Conservation (phyloP, 2,888 invertebrate species). For the Ectemnius lituratus region DNA sequence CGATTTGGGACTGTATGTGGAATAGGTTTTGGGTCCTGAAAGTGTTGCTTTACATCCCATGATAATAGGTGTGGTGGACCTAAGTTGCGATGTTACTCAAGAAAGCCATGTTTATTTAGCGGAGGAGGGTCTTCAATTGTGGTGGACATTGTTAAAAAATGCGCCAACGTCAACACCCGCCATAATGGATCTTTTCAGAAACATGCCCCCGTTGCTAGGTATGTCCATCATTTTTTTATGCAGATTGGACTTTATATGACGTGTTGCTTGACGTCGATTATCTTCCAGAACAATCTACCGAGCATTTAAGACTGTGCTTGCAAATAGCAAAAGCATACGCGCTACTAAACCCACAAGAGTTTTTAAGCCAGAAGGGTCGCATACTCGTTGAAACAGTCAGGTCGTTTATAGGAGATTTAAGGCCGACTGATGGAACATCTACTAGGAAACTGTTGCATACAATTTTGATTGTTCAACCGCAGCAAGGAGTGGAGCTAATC, state of each 20-base stretch:
- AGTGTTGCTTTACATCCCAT: slow-evolving; percentile 79
- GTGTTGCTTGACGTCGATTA: no score
- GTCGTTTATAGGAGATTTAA: slow-evolving; percentile 88
- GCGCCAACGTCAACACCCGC: slow-evolving; percentile 82
- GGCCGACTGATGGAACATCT: slow-evolving; percentile 85
- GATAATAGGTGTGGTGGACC: slow-evolving; percentile 82
- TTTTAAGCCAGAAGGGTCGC: slow-evolving; percentile 85
- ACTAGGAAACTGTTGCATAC: slow-evolving; percentile 88
- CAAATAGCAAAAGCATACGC: slow-evolving; percentile 91
- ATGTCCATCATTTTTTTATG: slow-evolving; percentile 52
- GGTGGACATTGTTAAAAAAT: slow-evolving; percentile 91
- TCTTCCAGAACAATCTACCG: slow-evolving; percentile 87
- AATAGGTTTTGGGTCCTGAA: slow-evolving; percentile 79
- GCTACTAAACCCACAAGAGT: slow-evolving; percentile 87
- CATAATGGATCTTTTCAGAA: slow-evolving; percentile 86
- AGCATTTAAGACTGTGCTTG: slow-evolving; percentile 88
- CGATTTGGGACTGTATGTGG: not conserved
- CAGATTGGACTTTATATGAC: slow-evolving; percentile 10
- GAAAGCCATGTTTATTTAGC: slow-evolving; percentile 92
- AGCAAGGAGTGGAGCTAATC: slow-evolving; percentile 86
- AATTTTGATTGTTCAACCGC: slow-evolving; percentile 86
- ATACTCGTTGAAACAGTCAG: slow-evolving; percentile 85
- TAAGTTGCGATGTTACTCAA: slow-evolving; percentile 88
- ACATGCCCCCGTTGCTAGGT: slow-evolving; percentile 87
- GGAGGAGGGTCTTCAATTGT: slow-evolving; percentile 94